Conservation (phyloP, 1,140 invertebrate genomes). For the Ruditapes philippinarum region DNA sequence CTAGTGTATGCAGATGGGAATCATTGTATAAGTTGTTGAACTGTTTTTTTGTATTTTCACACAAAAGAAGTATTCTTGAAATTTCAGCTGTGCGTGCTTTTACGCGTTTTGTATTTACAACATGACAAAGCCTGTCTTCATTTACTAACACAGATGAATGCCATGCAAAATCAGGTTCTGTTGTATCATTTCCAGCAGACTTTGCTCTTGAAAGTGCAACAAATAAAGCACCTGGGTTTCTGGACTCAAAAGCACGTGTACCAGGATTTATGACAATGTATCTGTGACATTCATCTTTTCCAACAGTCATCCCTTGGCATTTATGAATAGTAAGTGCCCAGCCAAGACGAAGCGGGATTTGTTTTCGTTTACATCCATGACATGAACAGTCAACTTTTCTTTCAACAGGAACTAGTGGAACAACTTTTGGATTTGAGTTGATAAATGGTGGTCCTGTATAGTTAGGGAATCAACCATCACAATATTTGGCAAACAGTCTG, state of each 20-base stretch:
- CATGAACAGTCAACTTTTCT: background rate
- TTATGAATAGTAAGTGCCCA: slow-evolving; percentile 64
- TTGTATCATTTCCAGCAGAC: no score
- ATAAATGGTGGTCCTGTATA: slow-evolving; percentile 63
- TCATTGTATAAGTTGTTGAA: no score
- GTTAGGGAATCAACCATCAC: slow-evolving; percentile 68
- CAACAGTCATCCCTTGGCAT: slow-evolving; percentile 75
- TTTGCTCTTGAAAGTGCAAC: no score
- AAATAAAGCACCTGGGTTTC: no score
- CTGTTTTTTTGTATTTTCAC: no score
- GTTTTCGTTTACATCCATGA: slow-evolving; percentile 44
- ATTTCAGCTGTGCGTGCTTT: background rate
- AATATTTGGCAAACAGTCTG: slow-evolving; percentile 15
- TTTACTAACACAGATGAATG: no score
- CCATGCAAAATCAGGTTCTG: no score
- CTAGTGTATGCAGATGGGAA: no score
- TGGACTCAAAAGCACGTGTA: no score
- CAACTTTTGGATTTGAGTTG: background rate
- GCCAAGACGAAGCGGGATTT: background rate
- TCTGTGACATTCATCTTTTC: slow-evolving; percentile 48
- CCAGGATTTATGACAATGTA: slow-evolving; percentile 67
- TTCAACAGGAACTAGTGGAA: background rate
- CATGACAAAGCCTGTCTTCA: no score
- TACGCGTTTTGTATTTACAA: background rate
- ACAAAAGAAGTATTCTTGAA: no score